These are phyloP conservation scores for Rattus rattus DNA, from an alignment of 2,113 vertebrate genomes.

Conservation along the genomic window DNA sequence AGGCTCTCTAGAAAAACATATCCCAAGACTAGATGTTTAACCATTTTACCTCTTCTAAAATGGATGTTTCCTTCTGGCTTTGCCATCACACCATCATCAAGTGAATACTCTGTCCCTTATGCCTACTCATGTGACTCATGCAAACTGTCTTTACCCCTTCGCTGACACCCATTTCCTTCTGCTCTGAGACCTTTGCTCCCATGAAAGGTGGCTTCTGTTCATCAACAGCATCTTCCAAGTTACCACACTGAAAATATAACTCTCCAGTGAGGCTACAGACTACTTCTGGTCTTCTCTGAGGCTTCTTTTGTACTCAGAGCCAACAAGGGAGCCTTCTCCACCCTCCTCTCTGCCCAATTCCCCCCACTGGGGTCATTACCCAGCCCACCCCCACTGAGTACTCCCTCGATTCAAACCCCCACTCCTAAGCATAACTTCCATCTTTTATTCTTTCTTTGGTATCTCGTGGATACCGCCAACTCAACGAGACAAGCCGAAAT, in stretches of 20 bases:
- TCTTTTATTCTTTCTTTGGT: no score
- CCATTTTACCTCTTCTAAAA: not conserved
- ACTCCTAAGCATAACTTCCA: not conserved
- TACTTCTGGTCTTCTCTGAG: not conserved
- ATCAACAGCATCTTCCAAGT: not conserved
- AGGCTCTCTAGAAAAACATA: not conserved
- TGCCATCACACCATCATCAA: not conserved
- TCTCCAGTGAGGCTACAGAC: not conserved
- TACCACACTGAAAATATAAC: not conserved
- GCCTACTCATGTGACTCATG: not conserved
- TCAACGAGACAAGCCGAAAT: not conserved
- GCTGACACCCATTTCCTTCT: not conserved
- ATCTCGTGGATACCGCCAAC: not conserved
- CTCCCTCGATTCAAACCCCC: not conserved
- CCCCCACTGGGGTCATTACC: not conserved
- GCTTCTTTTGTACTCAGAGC: not conserved
- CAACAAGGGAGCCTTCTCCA: not conserved
- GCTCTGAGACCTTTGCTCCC: not conserved
- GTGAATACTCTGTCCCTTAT: not conserved
- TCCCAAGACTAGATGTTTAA: not conserved
- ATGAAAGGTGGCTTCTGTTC: not conserved
- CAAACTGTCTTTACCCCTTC: not conserved
- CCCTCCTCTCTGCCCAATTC: not conserved
- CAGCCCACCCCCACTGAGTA: fast-evolving
- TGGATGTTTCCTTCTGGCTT: not conserved